Evolutionary conservation across 2,888 invertebrate genomes (phyloP), one percentile per base, ranked within the genome.

Genomic region (Nephrocerus scutellatus): DNA sequence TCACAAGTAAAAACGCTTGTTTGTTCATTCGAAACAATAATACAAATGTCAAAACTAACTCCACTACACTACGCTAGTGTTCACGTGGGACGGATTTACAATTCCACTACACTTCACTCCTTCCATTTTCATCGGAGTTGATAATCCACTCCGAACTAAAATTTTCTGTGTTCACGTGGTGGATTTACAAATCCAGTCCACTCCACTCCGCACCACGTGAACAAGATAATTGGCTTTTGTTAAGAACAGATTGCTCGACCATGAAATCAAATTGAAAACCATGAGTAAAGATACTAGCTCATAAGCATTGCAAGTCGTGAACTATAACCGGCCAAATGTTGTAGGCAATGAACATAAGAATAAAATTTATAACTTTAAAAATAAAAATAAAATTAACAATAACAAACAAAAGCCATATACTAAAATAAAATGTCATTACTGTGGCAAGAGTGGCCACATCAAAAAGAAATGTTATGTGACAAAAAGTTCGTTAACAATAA

Each of bases 181-280:
- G n/a, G n/a, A n/a, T n/a, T n/a, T n/a, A n/a, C n/a, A n/a, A n/a
- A n/a, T n/a, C n/a, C n/a, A n/a, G n/a, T n/a, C n/a, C n/a, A n/a
- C n/a, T n/a, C n/a, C n/a, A n/a, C n/a, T n/a, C n/a, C n/a, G n/a
- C n/a, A n/a, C n/a, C n/a, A n/a, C n/a, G n/a, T n/a, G n/a, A n/a
- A n/a, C n/a, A n/a, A n/a, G n/a, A n/a, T n/a, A n/a, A n/a, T n/a
- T 63, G 10, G 53, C 49, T 8, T 62, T 62, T 44, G 61, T 60
- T 5, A 60, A 62, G 48, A 59, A 50, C 7, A 41, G 51, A 42
- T 36, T 57, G 13, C 41, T 54, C 10, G 47, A 57, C n/a, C 29
- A 44, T 20, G 35, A 40, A 30, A 34, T 13, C n/a, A 31, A 25
- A 30, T n/a, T 33, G 52, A 42, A n/a, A 49, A 20, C 30, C 16